Evolutionary conservation across 2,797 vertebrate species (phyloP).

Genomic region (Anguilla obscura): DNA sequence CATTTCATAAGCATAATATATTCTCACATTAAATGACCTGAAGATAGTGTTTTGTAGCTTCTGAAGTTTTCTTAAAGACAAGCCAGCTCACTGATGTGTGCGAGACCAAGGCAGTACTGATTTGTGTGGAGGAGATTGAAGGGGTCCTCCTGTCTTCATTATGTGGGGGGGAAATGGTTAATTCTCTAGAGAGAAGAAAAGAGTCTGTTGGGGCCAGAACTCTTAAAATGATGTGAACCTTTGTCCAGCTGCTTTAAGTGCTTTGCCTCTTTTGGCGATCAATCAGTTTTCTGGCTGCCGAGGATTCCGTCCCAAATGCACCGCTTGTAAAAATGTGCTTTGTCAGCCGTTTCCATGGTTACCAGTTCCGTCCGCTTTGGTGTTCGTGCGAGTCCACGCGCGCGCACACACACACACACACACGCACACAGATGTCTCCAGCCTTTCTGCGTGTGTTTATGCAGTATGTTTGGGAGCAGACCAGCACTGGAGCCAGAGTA

Average conservation of each 20-base stretch:
- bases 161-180: neutral
- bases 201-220: neutral
- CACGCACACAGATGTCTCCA: neutral
- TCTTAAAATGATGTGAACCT: neutral
- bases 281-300: neutral
- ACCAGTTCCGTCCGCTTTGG: neutral
- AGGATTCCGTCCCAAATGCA: neutral
- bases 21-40: neutral
- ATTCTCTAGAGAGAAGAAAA: neutral
- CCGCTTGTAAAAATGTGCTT: neutral
- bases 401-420: neutral
- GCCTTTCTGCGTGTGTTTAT: neutral
- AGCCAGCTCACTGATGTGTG: neutral
- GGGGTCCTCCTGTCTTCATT: neutral
- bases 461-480: neutral
- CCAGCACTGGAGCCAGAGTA: neutral
- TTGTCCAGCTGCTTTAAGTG: neutral
- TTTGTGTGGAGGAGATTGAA: neutral
- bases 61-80: neutral
- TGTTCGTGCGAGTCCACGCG: neutral
- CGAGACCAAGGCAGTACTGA: neutral
- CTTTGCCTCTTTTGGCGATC: neutral
- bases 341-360: constrained; percentile 13
- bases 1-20: neutral
- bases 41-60: neutral